Percentiles rank a stretch among this genome's conserved stretches.
Evolutionary conservation across 1,140 invertebrate species (phyloP).

Genomic region (Musca domestica): DNA sequence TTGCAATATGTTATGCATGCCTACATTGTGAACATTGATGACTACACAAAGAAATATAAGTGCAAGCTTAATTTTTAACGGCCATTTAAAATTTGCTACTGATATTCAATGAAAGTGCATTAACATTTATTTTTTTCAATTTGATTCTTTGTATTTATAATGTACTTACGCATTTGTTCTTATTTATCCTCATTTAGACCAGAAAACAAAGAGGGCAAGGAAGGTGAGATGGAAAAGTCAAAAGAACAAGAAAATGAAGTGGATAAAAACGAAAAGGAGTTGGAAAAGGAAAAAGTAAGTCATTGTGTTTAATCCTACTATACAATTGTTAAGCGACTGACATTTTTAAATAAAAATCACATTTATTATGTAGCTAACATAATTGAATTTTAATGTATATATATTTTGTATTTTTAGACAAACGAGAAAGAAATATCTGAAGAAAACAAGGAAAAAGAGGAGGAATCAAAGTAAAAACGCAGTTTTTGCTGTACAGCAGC

Average conservation of each 20-base stretch:
- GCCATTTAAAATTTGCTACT: not conserved
- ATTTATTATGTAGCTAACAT: too few relatives aligned
- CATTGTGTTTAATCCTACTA: not conserved
- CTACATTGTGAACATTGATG: too few relatives aligned
- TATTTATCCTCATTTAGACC: slow-evolving; percentile 38
- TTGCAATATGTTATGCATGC: too few relatives aligned
- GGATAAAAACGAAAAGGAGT: slow-evolving; percentile 66
- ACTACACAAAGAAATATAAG: too few relatives aligned
- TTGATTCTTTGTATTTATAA: too few relatives aligned
- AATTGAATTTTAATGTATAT: slow-evolving; percentile 7
- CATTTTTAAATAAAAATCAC: too few relatives aligned
- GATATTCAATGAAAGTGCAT: not conserved
- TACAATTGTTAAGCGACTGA: too few relatives aligned
- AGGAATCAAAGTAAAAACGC: slow-evolving; percentile 47
- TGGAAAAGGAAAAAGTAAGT: slow-evolving; percentile 69
- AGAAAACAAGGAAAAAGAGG: slow-evolving; percentile 72
- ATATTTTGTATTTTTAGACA: slow-evolving; percentile 46
- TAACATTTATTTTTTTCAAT: too few relatives aligned
- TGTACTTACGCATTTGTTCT: not conserved
- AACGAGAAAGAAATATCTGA: slow-evolving; percentile 69
- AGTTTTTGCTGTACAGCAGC: slow-evolving; percentile 1
- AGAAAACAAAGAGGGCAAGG: slow-evolving; percentile 72
- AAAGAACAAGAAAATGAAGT: slow-evolving; percentile 65
- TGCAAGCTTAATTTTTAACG: too few relatives aligned
- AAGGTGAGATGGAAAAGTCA: slow-evolving; percentile 72